Base-by-base conservation (phyloP, 2,888 invertebrate species). In the Salticus scenicus region DNA sequence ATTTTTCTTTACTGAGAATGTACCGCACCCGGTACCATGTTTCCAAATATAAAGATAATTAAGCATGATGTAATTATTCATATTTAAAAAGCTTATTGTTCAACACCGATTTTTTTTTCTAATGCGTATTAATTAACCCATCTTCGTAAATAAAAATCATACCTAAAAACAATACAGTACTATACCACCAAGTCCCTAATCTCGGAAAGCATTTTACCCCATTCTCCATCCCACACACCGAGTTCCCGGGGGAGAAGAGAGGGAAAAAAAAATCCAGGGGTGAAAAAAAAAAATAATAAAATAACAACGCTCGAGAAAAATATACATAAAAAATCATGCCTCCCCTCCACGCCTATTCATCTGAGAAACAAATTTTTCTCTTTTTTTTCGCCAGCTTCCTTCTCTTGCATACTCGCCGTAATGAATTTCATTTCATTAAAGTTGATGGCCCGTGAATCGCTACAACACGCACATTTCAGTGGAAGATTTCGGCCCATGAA, bases 361-460 rank as follows among this genome's bases (percentile, higher is more conserved):
- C 85, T 85, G 73, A 66, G 79, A 81, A 69, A 84, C 79, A 84
- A 79, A 88, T 79, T 88, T 86, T 77, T 63, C 71, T 47, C 76
- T 84, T 79, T 74, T 82, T 75, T n/a, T n/a, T n/a, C n/a, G n/a
- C n/a, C 20, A 20, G 20, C 57, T 24, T 47, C 14, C 14, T 47
- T 24, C 24, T 20, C 57, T 42, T 76, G 64, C 83, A 84, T 84
- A 77, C 83, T 77, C 24, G 66, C 79, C 67, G 66, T 88, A 88
- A 88, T 88, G 88, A 88, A 88, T 88, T 88, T 88, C 83, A 77
- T 73, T 88, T 88, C 88, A 88, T 88, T 88, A 88, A 77, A 87
- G 84, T 88, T 87, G 87, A 88, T 87, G 88, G 88, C 47, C 75
- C 88, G 88, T 85, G 84, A 85, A 85, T 73, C 42, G 83, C 73